Evolutionary conservation across 1,140 invertebrate species (phyloP), one percentile per base, ranked within the genome.

Genomic region (Rhizoglyphus robini): DNA sequence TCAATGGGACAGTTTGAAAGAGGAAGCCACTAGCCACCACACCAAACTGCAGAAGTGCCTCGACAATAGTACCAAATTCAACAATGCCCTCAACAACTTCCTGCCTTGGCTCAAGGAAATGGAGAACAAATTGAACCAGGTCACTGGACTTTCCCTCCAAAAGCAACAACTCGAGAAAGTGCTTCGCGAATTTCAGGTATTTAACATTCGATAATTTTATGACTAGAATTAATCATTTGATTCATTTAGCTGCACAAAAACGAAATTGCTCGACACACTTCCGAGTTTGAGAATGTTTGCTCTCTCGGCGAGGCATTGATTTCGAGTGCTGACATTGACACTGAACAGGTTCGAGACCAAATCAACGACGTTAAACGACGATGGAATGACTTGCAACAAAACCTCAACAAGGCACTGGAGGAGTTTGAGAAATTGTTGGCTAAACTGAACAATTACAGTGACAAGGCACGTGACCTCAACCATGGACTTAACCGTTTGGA

Each of bases 311-410:
- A 60, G 29, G 13, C 2, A 11, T 27, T 60, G 2, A 60, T 60
- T 34, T 2, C 3, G 23, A 60, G 8, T 3, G 58, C 58, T 27
- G 58, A 60, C 27, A 46, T 60, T 46, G 58, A 60, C 29, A 60
- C 58, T 1, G 58, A 60, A 41, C 86, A 90, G 0, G 90, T 98
- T 62, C 88, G 90, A 69, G 88, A 93, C 74, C 92, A 94, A 0
- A 76, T 98, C 8, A 80, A 83, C 8, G 84, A 87, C 34, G 88
- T 98, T 1, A 97, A 97, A 76, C 81, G 83, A 36, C 81, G 93
- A 54, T 99, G 94, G 95, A 88, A 18, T 67, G 15, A 51, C 60
- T 31, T 66, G 3, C 27, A 60, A 23, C 58, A 29, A 75, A 74
- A 63, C 38, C 69, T 76, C 15, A 54, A 47, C 32, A 81, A 83